Conservation (phyloP, 2,888 invertebrate genomes). For the Ametastegia equiseti region DNA sequence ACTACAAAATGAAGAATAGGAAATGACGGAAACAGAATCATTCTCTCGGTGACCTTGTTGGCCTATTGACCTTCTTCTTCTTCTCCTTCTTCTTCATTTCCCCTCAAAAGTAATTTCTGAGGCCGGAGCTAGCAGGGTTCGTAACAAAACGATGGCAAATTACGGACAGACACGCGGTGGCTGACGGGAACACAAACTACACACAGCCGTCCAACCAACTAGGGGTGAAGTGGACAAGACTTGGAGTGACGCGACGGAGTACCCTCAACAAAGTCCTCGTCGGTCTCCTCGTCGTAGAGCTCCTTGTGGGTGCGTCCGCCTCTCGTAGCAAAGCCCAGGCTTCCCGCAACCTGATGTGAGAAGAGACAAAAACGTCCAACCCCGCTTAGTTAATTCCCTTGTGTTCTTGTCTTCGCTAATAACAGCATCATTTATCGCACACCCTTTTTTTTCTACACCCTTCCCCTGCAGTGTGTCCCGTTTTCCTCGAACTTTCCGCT, state of each 20-base stretch:
- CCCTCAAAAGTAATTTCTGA: conserved; percentile 34
- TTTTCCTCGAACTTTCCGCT: background rate
- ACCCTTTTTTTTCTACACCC: conserved; percentile 41
- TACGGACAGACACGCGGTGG: conserved; percentile 42
- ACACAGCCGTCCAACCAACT: conserved; percentile 37
- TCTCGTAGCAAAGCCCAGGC: background rate
- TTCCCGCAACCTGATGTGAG: conserved; percentile 23
- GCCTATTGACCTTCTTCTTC: conserved; percentile 34
- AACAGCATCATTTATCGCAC: conserved; percentile 51
- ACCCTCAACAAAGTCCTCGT: conserved; percentile 40
- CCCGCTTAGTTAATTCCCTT: conserved; percentile 49
- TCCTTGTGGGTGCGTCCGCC: conserved; percentile 36
- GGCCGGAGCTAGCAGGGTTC: conserved; percentile 4
- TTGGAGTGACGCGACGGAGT: conserved; percentile 45
- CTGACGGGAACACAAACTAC: conserved; percentile 39
- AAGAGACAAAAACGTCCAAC: conserved; percentile 42
- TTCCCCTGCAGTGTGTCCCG: too few relatives aligned
- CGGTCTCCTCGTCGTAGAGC: conserved; percentile 38
- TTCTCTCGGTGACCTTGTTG: conserved; percentile 26
- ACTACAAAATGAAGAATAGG: background rate
- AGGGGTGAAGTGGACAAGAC: conserved; percentile 46
- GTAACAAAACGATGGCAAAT: conserved; percentile 47
- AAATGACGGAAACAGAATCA: background rate
- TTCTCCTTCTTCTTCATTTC: conserved; percentile 23
- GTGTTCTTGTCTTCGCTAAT: conserved; percentile 50